A percentile compares a stretch with the other conserved stretches of the same genome.
Conservation (phyloP, 2,888 invertebrate genomes). For the Ypsolopha sequella region DNA sequence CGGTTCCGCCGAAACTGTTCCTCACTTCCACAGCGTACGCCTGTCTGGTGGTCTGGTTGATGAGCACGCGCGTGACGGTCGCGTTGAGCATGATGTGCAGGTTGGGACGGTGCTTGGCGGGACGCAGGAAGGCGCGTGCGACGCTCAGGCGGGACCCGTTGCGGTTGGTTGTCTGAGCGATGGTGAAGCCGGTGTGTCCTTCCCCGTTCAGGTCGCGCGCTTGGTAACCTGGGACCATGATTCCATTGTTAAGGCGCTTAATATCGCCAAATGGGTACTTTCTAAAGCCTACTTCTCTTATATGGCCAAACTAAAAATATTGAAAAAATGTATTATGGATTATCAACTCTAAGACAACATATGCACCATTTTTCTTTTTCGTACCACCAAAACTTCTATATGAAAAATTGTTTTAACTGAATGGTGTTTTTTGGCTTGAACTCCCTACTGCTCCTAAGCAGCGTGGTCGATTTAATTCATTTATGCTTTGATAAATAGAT, state of each 20-base stretch:
- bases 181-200: slow-evolving; percentile 85
- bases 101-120: slow-evolving; percentile 80
- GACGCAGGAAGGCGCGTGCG: slow-evolving; percentile 85
- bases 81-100: slow-evolving; percentile 88
- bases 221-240: slow-evolving; percentile 69
- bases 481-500: too few species aligned
- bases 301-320: too few species aligned
- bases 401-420: too few species aligned
- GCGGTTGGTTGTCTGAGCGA: slow-evolving; percentile 89
- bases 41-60: slow-evolving; percentile 79
- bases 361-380: too few species aligned
- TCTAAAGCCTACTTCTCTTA: too few species aligned
- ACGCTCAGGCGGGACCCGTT: slow-evolving; percentile 88
- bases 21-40: slow-evolving; percentile 83
- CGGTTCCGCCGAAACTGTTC: slow-evolving; percentile 67
- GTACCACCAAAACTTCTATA: too few species aligned
- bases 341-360: too few species aligned
- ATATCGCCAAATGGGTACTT: too few species aligned
- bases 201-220: slow-evolving; percentile 86
- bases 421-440: too few species aligned
- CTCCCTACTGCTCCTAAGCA: too few species aligned
- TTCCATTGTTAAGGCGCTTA: not conserved
- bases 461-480: too few species aligned
- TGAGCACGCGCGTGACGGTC: slow-evolving; percentile 81
- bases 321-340: too few species aligned